These are phyloP conservation scores for Pachyseris speciosa DNA, from an alignment of 64 coral and sea anemone genomes.

Conservation along the genomic window DNA sequence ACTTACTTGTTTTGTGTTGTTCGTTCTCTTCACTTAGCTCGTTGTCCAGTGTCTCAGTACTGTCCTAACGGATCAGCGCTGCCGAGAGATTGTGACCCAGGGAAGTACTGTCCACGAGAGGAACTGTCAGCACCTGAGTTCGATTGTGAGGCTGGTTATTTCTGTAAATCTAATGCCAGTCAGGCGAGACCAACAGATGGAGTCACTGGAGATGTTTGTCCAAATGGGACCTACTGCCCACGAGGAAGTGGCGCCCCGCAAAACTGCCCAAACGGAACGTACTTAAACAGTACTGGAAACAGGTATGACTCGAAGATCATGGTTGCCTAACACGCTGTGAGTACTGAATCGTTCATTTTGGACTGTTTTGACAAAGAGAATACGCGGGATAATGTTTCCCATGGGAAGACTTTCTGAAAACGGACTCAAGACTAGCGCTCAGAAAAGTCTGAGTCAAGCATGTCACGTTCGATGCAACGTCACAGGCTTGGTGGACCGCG, in stretches of 20 bases:
- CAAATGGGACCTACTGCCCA: constrained; percentile 87
- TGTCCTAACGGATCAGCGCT: constrained; percentile 90
- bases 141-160: constrained; percentile 93
- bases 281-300: constrained; percentile 93
- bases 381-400: too few species aligned
- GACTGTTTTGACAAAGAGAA: too few species aligned
- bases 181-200: constrained; percentile 67
- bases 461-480: too few species aligned
- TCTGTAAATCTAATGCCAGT: constrained; percentile 71
- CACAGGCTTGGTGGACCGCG: too few species aligned
- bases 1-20: neutral
- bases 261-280: constrained; percentile 86
- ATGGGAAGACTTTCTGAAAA: too few species aligned
- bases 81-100: constrained; percentile 82
- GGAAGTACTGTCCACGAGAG: constrained; percentile 72
- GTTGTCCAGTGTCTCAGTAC: constrained; percentile 78
- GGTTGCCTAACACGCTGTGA: neutral
- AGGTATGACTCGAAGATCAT: constrained; percentile 30
- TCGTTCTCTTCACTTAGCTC: constrained; percentile 40
- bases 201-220: constrained; percentile 85
- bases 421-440: too few species aligned
- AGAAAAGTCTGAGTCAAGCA: too few species aligned
- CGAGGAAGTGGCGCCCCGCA: constrained; percentile 67
- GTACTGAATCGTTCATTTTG: neutral
- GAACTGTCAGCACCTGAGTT: constrained; percentile 75